Base-by-base conservation (phyloP, 2,888 invertebrate genomes). In the Dolichopus griseipennis region DNA sequence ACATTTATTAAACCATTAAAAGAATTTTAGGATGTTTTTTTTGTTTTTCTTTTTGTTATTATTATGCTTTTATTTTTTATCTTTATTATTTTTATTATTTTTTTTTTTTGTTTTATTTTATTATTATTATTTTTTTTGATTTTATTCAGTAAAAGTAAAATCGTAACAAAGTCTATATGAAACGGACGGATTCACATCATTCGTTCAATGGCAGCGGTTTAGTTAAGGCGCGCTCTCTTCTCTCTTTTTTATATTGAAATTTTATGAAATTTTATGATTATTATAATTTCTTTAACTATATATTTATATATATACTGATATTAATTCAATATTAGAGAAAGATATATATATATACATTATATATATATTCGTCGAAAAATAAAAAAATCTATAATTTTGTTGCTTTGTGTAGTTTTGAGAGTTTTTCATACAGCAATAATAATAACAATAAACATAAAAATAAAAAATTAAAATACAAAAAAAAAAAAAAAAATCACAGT, bases 141-240 rank as follows among this genome's bases (percentile, higher is more conserved):
- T 68, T 69, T 63, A 68, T 69, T 68, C 61, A 69, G 71, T 33
- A 70, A 67, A 71, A 67, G 71, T 67, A 81, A 80, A 79, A 80
- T 80, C 78, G 79, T 78, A 78, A 79, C 78, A 78, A 76, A 79
- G 78, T 77, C 78, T 79, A 78, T 78, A 78, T 78, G 78, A 76
- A 77, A 78, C 78, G 78, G 78, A 76, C 64, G 37, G 64, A 64
- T 64, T 63, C n/a, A 10, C 41, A 52, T 67, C 81, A 81, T 81
- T 81, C 81, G 81, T 79, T 80, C 78, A 78, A 80, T 78, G 79
- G 78, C 81, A 79, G 78, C 82, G 80, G 81, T 78, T 79, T 78
- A 78, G 79, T 79, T 79, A 79, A 81, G 82, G 79, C 81, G 81
- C 81, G 81, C 79, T 79, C 79, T 78, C 79, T 76, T 52, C 52